These are phyloP conservation scores for Podotricha telesiphe DNA, from an alignment of 2,888 invertebrate species.

Conservation along the genomic window DNA sequence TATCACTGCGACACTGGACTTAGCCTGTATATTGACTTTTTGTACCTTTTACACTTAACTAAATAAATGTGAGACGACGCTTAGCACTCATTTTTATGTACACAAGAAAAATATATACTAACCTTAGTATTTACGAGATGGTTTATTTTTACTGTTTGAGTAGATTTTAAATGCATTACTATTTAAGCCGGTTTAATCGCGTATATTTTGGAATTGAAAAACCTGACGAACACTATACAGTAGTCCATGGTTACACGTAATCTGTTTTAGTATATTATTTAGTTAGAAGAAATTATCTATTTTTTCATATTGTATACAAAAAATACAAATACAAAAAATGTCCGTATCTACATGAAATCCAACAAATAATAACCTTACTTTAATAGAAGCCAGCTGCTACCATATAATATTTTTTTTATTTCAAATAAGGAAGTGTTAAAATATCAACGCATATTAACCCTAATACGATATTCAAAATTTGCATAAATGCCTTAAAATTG, in stretches of 20 bases:
- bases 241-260: no score
- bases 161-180: background rate
- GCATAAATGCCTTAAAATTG: conserved; percentile 26
- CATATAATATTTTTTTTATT: background rate
- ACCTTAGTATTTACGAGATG: background rate
- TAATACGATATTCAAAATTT: conserved; percentile 4
- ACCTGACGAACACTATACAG: no score
- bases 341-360: no score
- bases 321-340: no score
- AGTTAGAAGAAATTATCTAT: no score
- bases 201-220: no score
- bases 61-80: conserved; percentile 27
- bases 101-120: background rate
- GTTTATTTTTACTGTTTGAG: background rate
- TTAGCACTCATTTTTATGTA: background rate
- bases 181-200: no score
- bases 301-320: no score
- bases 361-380: no score
- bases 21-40: conserved; percentile 36
- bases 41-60: conserved; percentile 32
- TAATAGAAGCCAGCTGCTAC: no score
- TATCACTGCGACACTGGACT: conserved; percentile 56
- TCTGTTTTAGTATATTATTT: no score
- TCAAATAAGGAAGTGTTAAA: background rate
- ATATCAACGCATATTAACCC: background rate